Percentiles rank a stretch among this genome's conserved stretches.
These are phyloP conservation scores for Drosophila rellima DNA, from an alignment of 2,888 invertebrate genomes.

Conservation along the genomic window DNA sequence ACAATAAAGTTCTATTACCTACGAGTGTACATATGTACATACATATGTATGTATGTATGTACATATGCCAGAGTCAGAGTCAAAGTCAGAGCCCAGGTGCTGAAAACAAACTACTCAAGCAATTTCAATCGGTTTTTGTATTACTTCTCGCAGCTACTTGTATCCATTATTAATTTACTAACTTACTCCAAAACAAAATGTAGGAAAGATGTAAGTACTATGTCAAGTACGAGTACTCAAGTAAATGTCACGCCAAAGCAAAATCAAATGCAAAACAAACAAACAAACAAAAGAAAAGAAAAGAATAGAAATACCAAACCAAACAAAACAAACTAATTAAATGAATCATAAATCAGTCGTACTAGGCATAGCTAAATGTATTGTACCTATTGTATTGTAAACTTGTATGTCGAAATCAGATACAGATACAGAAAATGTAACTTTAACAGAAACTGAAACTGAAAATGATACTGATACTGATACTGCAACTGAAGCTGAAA, in stretches of 20 bases:
- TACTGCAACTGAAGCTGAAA: background rate
- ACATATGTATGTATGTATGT: slow-evolving; percentile 1
- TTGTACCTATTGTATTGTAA: slow-evolving; percentile 27
- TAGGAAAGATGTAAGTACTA: slow-evolving; percentile 11
- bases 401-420: slow-evolving; percentile 15
- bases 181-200: slow-evolving; percentile 23
- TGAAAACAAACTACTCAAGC: slow-evolving; percentile 26
- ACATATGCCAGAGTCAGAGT: background rate
- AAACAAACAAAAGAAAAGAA: background rate
- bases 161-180: slow-evolving; percentile 26
- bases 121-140: slow-evolving; percentile 37
- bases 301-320: background rate
- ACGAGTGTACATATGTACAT: background rate
- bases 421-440: slow-evolving; percentile 6
- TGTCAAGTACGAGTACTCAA: slow-evolving; percentile 22
- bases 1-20: slow-evolving; percentile 9
- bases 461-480: background rate
- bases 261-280: slow-evolving; percentile 19
- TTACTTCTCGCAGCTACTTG: slow-evolving; percentile 26
- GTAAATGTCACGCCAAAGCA: slow-evolving; percentile 34
- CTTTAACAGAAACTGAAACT: background rate
- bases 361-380: slow-evolving; percentile 45
- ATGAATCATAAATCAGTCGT: slow-evolving; percentile 38
- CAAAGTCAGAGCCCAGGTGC: background rate
- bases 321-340: slow-evolving; percentile 12